Conservation (phyloP, 2,113 vertebrate species). For the Hippocampus abdominalis region DNA sequence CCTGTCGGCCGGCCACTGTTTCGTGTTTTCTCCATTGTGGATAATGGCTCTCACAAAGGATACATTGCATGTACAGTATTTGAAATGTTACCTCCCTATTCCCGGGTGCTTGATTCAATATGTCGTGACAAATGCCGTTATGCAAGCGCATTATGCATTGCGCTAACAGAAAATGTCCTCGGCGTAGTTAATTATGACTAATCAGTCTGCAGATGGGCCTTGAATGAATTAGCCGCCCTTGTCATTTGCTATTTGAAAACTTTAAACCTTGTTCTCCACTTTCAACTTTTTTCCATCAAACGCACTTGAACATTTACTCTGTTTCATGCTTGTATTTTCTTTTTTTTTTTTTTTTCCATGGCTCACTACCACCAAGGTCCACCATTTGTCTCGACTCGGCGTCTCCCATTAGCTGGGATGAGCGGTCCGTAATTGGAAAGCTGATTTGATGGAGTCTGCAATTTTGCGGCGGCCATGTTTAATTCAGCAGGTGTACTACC, state of each 20-base stretch:
- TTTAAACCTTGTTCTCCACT: constrained; percentile 27
- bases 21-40: neutral
- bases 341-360: constrained; percentile 5
- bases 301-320: neutral
- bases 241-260: constrained; percentile 51
- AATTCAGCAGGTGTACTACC: constrained; percentile 62
- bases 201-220: constrained; percentile 48
- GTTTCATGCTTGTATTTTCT: neutral
- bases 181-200: constrained; percentile 57
- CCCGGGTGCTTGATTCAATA: neutral
- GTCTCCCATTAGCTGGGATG: constrained; percentile 58
- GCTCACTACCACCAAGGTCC: constrained; percentile 40
- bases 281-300: constrained; percentile 35
- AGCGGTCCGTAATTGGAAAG: constrained; percentile 67
- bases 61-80: neutral
- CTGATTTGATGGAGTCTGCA: constrained; percentile 33
- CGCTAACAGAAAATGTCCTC: constrained; percentile 49
- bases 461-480: constrained; percentile 59
- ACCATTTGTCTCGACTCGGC: constrained; percentile 54
- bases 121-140: constrained; percentile 13
- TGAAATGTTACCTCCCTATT: neutral
- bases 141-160: constrained; percentile 36
- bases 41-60: no score
- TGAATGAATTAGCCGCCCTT: constrained; percentile 42
- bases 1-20: neutral